Evolutionary conservation across 2,797 vertebrate genomes (phyloP).

Genomic region (Pygocentrus nattereri): DNA sequence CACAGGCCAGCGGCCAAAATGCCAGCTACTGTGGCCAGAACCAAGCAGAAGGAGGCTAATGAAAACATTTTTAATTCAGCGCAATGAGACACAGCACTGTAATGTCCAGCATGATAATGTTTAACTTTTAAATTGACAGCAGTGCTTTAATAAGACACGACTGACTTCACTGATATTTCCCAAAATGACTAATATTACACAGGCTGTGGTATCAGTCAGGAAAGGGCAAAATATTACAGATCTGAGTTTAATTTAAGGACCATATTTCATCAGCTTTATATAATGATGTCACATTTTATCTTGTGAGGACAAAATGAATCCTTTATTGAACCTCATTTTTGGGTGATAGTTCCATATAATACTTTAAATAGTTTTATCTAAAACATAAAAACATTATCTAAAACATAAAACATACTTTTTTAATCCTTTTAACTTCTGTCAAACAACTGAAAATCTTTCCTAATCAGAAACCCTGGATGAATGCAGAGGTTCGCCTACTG

Average conservation of each 20-base stretch:
- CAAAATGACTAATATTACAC: not conserved
- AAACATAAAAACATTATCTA: no score
- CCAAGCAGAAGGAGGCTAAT: slow-evolving; percentile 15
- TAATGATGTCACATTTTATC: not conserved
- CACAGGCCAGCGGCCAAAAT: slow-evolving; percentile 63
- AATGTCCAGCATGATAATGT: not conserved
- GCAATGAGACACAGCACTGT: not conserved
- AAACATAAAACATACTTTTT: no score
- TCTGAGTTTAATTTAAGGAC: not conserved
- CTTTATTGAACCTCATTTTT: no score
- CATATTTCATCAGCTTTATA: not conserved
- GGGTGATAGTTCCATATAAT: no score
- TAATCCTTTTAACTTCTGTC: no score
- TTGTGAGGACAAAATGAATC: not conserved
- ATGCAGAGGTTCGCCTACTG: no score
- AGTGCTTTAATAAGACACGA: not conserved
- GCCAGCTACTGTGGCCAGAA: slow-evolving; percentile 22
- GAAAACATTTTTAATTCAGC: slow-evolving; percentile 20
- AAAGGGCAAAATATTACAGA: not conserved
- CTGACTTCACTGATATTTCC: not conserved
- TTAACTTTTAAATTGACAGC: not conserved
- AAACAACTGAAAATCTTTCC: no score
- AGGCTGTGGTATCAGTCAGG: not conserved
- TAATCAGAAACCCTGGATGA: no score
- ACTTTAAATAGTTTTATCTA: no score